Base-by-base conservation (phyloP, 1,140 invertebrate genomes). In the Drosophila lacertosa region DNA sequence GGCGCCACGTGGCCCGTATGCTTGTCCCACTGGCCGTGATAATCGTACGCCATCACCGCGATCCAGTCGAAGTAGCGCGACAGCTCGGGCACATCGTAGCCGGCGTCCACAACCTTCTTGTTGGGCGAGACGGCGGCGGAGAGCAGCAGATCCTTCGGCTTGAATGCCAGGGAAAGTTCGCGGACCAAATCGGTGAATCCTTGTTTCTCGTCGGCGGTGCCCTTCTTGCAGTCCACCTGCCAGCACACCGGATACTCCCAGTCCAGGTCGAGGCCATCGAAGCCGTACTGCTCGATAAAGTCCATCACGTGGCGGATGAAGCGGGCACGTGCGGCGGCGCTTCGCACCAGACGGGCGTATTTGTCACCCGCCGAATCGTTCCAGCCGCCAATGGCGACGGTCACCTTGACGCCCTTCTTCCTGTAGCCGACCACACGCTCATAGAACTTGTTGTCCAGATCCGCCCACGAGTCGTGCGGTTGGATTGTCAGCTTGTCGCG, bases 221-320 rank as follows among this genome's bases (percentile, higher is more conserved):
- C 95, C 90, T 95, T 95, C 2, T 94, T 94, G 84, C 95, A 96
- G 65, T 96, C 94, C 76, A 96, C 96, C 92, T 97, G 96, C 96
- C 97, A 97, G 88, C 97, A 98, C 66, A 95, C 96, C 0, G 97
- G 97, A 92, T 97, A 98, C 78, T 97, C 96, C 97, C 97, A 98
- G 89, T 98, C 96, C 29, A 98, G 92, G 90, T 98, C 97, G 0
- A 98, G 91, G 0, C 97, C 96, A 89, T 97, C 96, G 67, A 97
- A 97, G 24, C 94, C 93, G 72, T 96, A 94, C 76, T 97, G 94
- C 47, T 95, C 93, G 4, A 98, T 92, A 66, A 97, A 97, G 64
- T 95, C 93, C 0, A 97, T 42, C 0, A 94, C 94, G 73, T 97
- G 95, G 0, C 94, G 92, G 2, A 97, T 93, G 69, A 98, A 98